These are phyloP conservation scores for Centrocercus urophasianus DNA, from an alignment of 2,113 vertebrate genomes.

Conservation along the genomic window DNA sequence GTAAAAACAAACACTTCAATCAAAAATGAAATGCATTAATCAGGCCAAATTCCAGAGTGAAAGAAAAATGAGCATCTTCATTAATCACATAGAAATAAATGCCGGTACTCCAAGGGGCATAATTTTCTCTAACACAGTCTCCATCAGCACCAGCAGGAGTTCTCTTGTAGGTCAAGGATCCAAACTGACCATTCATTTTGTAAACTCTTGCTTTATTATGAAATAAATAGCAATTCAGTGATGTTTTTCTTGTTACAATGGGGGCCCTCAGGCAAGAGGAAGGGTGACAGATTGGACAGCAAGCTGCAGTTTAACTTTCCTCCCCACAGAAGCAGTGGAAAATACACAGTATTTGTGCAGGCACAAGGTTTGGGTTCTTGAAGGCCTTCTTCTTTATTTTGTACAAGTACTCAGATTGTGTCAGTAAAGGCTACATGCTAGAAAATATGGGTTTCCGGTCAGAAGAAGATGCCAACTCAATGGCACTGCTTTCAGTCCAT, in stretches of 20 bases:
- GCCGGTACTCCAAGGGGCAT: background rate
- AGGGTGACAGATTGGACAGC: background rate
- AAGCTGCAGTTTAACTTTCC: background rate
- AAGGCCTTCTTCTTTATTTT: background rate
- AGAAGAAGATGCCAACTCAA: background rate
- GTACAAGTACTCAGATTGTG: background rate
- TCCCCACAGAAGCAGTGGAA: background rate
- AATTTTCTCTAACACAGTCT: background rate
- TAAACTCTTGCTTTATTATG: conserved; percentile 1
- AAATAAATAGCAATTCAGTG: background rate
- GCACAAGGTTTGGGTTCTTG: background rate
- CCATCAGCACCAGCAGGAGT: background rate
- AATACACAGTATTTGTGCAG: background rate
- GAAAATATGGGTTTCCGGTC: background rate
- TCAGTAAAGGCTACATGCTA: background rate
- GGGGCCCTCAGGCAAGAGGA: background rate
- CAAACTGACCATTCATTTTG: conserved; percentile 17
- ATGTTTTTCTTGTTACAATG: background rate
- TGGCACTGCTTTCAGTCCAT: background rate
- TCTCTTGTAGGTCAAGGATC: background rate
- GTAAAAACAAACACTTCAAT: conserved; percentile 45
- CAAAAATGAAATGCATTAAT: conserved; percentile 9
- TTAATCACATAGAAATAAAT: conserved; percentile 39
- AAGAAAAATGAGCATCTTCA: background rate
- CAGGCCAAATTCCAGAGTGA: background rate